Conservation (phyloP, 2,113 vertebrate genomes). For the Notarius lentiginosus region DNA sequence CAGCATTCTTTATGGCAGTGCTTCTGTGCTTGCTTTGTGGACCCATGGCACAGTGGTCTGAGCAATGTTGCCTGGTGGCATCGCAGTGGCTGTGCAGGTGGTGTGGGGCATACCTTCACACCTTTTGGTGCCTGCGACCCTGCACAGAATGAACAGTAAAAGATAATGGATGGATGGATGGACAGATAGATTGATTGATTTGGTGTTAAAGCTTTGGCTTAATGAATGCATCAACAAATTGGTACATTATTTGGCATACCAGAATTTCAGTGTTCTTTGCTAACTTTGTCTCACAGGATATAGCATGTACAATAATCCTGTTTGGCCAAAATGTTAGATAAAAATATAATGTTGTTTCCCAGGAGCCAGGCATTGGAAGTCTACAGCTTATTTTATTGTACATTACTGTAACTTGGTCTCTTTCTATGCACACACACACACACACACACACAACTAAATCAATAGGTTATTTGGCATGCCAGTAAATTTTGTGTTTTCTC, state of each 20-base stretch:
- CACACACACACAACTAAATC: not conserved
- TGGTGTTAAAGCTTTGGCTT: not conserved
- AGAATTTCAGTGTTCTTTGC: not conserved
- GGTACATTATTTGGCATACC: not conserved
- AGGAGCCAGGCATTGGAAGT: not conserved
- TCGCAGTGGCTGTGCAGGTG: too few species aligned
- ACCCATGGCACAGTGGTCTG: too few species aligned
- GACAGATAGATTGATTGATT: too few species aligned
- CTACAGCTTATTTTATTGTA: not conserved
- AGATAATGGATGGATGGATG: too few species aligned
- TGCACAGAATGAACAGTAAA: too few species aligned
- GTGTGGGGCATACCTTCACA: too few species aligned
- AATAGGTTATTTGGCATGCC: not conserved
- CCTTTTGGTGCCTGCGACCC: too few species aligned
- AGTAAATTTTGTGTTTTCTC: not conserved
- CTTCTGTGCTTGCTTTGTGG: too few species aligned
- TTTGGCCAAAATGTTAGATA: not conserved
- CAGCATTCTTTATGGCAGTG: too few species aligned
- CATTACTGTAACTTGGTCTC: not conserved
- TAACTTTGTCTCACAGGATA: not conserved
- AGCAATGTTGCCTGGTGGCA: too few species aligned
- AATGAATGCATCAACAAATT: not conserved
- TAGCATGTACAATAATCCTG: not conserved
- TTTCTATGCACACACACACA: not conserved
- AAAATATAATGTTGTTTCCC: not conserved